phyloP scores from a whole-genome alignment of 2,113 vertebrate species.

The Seriola aureovittata region DNA sequence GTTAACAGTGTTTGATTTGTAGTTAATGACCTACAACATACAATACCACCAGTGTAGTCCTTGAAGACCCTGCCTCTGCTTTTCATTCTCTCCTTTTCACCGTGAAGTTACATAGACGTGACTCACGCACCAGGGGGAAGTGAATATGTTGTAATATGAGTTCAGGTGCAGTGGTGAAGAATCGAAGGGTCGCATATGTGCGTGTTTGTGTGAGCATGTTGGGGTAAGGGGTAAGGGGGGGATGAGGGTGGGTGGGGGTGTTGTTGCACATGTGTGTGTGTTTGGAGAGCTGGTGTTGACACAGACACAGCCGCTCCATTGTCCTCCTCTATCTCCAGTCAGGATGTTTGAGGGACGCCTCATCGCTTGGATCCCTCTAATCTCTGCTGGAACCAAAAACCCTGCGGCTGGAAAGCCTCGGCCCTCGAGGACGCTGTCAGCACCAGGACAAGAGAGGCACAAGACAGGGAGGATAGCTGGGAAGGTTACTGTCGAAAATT shows the following conservation, averaged over 20 bases:
- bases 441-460: constrained; percentile 39
- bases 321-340: constrained; percentile 71
- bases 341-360: constrained; percentile 77
- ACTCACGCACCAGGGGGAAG: constrained; percentile 46
- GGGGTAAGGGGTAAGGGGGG: neutral
- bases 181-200: constrained; percentile 50
- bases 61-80: neutral
- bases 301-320: constrained; percentile 80
- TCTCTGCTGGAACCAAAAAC: constrained; percentile 75
- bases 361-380: constrained; percentile 76
- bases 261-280: constrained; percentile 67
- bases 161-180: constrained; percentile 71
- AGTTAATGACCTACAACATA: constrained; percentile 18
- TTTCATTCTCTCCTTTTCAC: neutral
- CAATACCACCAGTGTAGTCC: constrained; percentile 14
- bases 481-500: constrained; percentile 61
- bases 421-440: constrained; percentile 57
- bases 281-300: constrained; percentile 79
- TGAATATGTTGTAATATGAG: constrained; percentile 55
- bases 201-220: constrained; percentile 49
- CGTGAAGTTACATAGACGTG: neutral
- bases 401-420: constrained; percentile 61
- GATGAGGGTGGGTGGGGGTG: neutral
- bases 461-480: constrained; percentile 20
- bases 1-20: constrained; percentile 9